Evolutionary conservation across 2,113 vertebrate species (phyloP).

Genomic region (Solenodon paradoxus): DNA sequence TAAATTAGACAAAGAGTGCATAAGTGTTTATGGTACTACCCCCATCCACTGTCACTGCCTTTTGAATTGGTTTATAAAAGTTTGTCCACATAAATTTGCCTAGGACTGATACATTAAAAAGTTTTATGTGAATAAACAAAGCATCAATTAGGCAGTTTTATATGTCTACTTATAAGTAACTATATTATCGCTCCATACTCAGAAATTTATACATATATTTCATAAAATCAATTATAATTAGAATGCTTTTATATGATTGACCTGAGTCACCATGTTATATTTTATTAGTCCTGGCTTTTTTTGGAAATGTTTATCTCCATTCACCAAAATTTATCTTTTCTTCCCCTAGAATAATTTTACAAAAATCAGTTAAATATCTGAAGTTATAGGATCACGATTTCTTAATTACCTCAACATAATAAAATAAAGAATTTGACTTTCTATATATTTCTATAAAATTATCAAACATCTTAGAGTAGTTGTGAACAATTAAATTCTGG

Average conservation of each 20-base stretch:
- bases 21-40: background rate
- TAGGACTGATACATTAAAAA: background rate
- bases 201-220: constrained; percentile 7
- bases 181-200: background rate
- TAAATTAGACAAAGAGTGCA: background rate
- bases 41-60: background rate
- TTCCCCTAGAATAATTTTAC: background rate
- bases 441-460: background rate
- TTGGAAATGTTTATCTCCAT: constrained; percentile 42
- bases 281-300: background rate
- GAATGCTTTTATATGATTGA: background rate
- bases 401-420: background rate
- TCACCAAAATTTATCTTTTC: background rate
- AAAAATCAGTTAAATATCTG: background rate
- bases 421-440: background rate
- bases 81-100: background rate
- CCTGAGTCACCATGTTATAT: background rate
- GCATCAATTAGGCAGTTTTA: background rate
- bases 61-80: background rate
- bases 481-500: background rate
- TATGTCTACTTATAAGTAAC: background rate
- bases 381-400: background rate
- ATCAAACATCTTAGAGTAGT: background rate
- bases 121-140: background rate
- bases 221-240: background rate